Conservation (phyloP, 2,113 vertebrate species). For the Oophaga pumilio region DNA sequence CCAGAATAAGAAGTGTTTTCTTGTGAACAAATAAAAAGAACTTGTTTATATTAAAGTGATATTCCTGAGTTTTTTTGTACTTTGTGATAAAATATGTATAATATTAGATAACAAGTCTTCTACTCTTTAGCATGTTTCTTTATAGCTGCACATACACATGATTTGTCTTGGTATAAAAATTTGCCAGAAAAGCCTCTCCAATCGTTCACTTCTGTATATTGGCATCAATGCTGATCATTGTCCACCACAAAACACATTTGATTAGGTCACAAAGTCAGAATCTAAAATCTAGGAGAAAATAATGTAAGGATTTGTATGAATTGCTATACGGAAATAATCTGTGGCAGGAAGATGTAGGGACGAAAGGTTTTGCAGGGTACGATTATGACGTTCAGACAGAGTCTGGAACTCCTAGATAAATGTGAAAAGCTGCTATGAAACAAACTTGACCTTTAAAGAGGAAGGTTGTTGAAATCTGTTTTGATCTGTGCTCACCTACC, state of each 20-base stretch:
- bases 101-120: too few relatives aligned
- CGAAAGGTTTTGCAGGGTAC: conserved; percentile 29
- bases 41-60: too few relatives aligned
- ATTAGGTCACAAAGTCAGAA: not conserved
- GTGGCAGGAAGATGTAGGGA: conserved; percentile 14
- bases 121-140: too few relatives aligned
- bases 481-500: conserved; percentile 75
- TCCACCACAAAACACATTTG: not conserved
- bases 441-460: conserved; percentile 72
- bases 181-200: not conserved
- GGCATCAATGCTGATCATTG: not conserved
- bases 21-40: too few relatives aligned
- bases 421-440: conserved; percentile 53
- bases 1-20: too few relatives aligned
- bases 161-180: not conserved
- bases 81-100: too few relatives aligned
- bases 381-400: conserved; percentile 38
- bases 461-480: conserved; percentile 73
- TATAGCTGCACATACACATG: not conserved
- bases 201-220: not conserved
- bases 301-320: not conserved
- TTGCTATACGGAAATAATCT: not conserved
- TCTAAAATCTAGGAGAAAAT: conserved; percentile 7
- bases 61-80: too few relatives aligned
- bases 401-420: conserved; percentile 50